Conservation (phyloP, 2,888 invertebrate species). For the Watsonalla binaria region DNA sequence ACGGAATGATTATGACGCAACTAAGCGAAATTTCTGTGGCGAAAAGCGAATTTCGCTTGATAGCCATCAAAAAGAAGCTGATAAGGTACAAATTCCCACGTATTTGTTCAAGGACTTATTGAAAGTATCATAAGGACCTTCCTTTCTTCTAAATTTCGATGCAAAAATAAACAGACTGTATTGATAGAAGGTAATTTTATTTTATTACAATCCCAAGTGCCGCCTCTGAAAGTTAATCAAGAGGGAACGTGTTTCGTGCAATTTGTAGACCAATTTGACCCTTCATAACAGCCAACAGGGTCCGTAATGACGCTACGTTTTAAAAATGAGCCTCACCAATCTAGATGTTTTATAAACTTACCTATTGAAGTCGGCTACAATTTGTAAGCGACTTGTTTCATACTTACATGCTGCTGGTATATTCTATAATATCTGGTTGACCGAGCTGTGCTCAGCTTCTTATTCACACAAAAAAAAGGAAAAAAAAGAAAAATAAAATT, state of each 20-base stretch:
- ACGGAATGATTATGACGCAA: slow-evolving; percentile 37
- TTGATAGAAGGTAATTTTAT: slow-evolving; percentile 51
- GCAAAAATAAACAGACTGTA: slow-evolving; percentile 21
- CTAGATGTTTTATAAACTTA: neutral
- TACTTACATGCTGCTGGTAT: no score
- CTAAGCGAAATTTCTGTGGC: slow-evolving; percentile 27
- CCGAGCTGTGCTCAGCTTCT: no score
- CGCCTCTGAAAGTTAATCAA: slow-evolving; percentile 61
- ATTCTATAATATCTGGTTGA: no score
- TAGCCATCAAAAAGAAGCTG: slow-evolving; percentile 21
- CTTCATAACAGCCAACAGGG: slow-evolving; percentile 56
- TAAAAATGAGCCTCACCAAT: slow-evolving; percentile 33
- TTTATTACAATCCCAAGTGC: slow-evolving; percentile 51
- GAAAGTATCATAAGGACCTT: slow-evolving; percentile 1
- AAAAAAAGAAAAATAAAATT: no score
- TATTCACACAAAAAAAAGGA: no score
- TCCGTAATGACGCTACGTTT: slow-evolving; percentile 46
- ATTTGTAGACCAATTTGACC: slow-evolving; percentile 65
- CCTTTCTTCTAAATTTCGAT: slow-evolving; percentile 10
- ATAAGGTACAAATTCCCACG: slow-evolving; percentile 21
- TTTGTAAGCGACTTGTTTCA: no score
- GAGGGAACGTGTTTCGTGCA: slow-evolving; percentile 54
- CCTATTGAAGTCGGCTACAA: neutral
- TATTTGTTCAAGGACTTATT: slow-evolving; percentile 6
- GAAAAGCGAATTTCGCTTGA: slow-evolving; percentile 34